A percentile compares a stretch with the other conserved stretches of the same genome.
These are phyloP conservation scores for Nycteola revayana DNA, from an alignment of 2,888 invertebrate genomes.

Conservation along the genomic window DNA sequence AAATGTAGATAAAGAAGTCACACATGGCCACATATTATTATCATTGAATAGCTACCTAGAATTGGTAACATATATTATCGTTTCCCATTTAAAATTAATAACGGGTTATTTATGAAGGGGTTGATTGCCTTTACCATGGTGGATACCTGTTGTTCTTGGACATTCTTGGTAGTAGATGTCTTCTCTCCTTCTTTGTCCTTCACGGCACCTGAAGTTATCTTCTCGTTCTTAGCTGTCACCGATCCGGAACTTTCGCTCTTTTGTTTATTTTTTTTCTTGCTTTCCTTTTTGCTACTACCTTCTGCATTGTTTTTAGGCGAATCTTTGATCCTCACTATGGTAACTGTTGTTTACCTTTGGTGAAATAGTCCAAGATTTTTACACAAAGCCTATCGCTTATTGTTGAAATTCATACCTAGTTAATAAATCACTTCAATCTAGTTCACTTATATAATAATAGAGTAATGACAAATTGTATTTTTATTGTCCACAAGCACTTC, in stretches of 20 bases:
- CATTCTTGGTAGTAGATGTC: constrained; percentile 54
- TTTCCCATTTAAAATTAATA: no score
- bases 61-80: no score
- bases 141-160: constrained; percentile 55
- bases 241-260: constrained; percentile 76
- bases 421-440: constrained; percentile 11
- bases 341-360: constrained; percentile 66
- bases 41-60: no score
- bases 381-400: constrained; percentile 21
- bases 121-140: no score
- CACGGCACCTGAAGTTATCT: constrained; percentile 45
- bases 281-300: constrained; percentile 82
- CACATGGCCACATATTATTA: no score
- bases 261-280: constrained; percentile 84
- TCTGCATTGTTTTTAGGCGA: constrained; percentile 83
- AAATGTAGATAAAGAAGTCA: no score
- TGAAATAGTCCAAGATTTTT: no score
- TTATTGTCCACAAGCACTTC: constrained; percentile 11
- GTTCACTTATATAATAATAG: no score
- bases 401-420: constrained; percentile 18
- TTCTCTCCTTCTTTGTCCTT: constrained; percentile 61
- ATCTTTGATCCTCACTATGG: constrained; percentile 87
- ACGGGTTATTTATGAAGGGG: no score
- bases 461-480: not conserved
- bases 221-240: constrained; percentile 73